These are phyloP conservation scores for Xerus rutilus DNA, from an alignment of 2,797 vertebrate species.

Conservation along the genomic window DNA sequence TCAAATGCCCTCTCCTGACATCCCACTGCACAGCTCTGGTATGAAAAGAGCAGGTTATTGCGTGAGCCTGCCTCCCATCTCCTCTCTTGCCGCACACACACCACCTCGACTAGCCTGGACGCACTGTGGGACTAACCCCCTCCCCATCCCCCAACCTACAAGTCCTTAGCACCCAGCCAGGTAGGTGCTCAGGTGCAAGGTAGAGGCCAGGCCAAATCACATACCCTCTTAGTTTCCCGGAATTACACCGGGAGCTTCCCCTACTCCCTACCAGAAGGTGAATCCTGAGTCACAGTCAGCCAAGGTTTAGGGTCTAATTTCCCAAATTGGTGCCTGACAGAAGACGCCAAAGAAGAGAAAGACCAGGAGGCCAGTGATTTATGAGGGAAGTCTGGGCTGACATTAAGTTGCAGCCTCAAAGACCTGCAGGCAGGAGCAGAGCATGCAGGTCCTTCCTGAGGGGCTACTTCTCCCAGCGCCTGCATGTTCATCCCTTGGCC, in stretches of 20 bases:
- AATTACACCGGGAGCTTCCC: background rate
- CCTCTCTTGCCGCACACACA: fast-evolving
- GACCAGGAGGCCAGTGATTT: constrained; percentile 62
- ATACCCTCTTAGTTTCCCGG: background rate
- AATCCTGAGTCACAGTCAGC: background rate
- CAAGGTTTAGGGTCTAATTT: constrained; percentile 40
- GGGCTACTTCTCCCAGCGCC: background rate
- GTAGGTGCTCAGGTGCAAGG: background rate
- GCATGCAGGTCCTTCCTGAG: background rate
- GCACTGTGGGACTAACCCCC: background rate
- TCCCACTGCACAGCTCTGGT: background rate
- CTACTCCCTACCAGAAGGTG: background rate
- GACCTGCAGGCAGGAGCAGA: constrained; percentile 15
- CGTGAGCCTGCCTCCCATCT: background rate
- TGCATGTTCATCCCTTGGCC: background rate
- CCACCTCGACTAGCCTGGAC: fast-evolving
- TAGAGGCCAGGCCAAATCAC: background rate
- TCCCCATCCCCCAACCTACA: background rate
- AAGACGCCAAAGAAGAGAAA: constrained; percentile 70
- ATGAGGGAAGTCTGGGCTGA: constrained; percentile 55
- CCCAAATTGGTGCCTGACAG: constrained; percentile 37
- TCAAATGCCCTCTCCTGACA: background rate
- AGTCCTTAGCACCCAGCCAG: background rate
- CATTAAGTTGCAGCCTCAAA: constrained; percentile 52
- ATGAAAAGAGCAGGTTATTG: background rate